Conservation (phyloP, 2,888 invertebrate genomes). For the Unio pictorum region DNA sequence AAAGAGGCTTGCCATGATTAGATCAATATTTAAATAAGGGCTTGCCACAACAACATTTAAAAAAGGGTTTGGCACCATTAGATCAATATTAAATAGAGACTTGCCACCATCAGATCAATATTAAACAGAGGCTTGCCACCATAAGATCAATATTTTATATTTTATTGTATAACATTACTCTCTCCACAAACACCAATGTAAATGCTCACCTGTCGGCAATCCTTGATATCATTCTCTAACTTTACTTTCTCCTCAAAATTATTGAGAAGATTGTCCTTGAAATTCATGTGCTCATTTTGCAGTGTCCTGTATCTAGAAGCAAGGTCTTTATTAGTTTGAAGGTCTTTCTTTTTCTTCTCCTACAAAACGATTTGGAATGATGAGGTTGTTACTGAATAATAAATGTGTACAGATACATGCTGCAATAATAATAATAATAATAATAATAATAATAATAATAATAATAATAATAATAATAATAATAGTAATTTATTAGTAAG, state of each 20-base stretch:
- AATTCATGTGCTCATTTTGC: conserved; percentile 56
- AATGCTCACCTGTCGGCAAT: conserved; percentile 61
- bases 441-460: too few species aligned
- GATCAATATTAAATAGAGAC: neutral
- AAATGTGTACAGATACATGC: neutral
- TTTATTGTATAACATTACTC: too few species aligned
- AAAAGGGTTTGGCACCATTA: neutral
- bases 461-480: too few species aligned
- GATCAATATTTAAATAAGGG: too few species aligned
- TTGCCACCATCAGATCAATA: too few species aligned
- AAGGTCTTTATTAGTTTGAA: conserved; percentile 54
- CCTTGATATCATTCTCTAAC: conserved; percentile 62
- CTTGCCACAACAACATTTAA: neutral
- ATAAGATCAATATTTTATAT: too few species aligned
- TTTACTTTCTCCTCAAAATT: conserved; percentile 63
- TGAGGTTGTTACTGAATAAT: neutral
- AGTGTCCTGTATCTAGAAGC: conserved; percentile 64
- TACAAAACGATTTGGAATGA: conserved; percentile 12
- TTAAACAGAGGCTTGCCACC: too few species aligned
- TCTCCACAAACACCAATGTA: conserved; percentile 37
- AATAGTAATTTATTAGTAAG: too few species aligned
- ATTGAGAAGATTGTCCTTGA: conserved; percentile 61
- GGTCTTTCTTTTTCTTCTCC: conserved; percentile 36
- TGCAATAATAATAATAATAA: too few species aligned
- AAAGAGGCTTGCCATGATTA: too few species aligned